These are phyloP conservation scores for Pholis gunnellus DNA, from an alignment of 2,113 vertebrate species.

Conservation along the genomic window DNA sequence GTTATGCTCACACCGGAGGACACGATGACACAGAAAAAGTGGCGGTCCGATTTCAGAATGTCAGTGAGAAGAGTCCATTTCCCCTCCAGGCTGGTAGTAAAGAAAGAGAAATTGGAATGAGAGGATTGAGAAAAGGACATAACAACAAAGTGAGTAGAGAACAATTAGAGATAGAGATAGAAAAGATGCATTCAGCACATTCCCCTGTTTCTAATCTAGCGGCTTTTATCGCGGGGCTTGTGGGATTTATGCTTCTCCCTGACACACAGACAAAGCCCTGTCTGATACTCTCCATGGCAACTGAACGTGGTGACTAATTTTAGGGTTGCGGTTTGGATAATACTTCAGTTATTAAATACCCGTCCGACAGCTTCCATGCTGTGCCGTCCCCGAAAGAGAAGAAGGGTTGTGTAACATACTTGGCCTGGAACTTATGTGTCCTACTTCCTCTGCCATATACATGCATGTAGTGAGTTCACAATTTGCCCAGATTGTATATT, in stretches of 20 bases:
- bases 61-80: constrained; percentile 39
- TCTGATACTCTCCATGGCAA: constrained; percentile 78
- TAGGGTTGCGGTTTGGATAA: constrained; percentile 65
- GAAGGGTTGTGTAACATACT: constrained; percentile 35
- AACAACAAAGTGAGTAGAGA: constrained; percentile 59
- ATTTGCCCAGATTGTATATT: neutral
- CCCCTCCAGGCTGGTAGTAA: constrained; percentile 38
- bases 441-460: neutral
- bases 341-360: constrained; percentile 69
- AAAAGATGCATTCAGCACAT: constrained; percentile 67
- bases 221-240: constrained; percentile 60
- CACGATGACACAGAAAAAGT: constrained; percentile 31
- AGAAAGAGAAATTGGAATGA: constrained; percentile 45
- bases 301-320: constrained; percentile 66
- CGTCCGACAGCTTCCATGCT: constrained; percentile 48
- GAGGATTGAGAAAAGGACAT: constrained; percentile 33
- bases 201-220: constrained; percentile 65
- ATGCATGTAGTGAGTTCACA: neutral
- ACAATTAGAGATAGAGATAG: constrained; percentile 58
- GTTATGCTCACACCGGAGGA: constrained; percentile 27
- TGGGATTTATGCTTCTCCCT: constrained; percentile 69
- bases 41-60: constrained; percentile 11
- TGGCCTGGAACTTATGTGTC: neutral
- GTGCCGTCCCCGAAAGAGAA: constrained; percentile 42
- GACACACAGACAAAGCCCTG: constrained; percentile 63